Base-by-base conservation (phyloP, 2,797 vertebrate species). In the Anisognathus igniventris region DNA sequence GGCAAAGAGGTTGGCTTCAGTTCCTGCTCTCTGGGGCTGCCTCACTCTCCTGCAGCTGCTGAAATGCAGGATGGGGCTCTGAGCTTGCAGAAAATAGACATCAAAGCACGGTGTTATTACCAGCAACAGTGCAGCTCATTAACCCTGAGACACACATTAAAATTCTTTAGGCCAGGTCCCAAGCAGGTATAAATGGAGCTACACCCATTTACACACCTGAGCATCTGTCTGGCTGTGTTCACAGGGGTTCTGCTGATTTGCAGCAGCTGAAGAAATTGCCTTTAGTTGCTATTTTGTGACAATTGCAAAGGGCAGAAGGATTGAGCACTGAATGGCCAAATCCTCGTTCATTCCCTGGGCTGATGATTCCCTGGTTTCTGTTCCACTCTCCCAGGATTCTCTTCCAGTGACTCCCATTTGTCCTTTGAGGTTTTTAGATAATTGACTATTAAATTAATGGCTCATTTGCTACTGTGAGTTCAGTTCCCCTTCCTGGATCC, bases 1-100 rank as follows among this genome's bases (percentile, higher is more conserved):
- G 47, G 98, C 97, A 65, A 99, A 99, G 79, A 99, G 99, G 99
- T 99, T 92, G 97, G 97, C 80, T 85, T 57, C 33, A n/a, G 9
- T 58, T 64, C 60, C 71, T 61, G 48, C 51, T 76, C 54, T 93
- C 71, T 76, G 20, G 50, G 24, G 88, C 90, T 91, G 64, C 64
- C 73, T 86, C 6, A 19, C 54, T 93, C 67, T 86, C 54, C 88
- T 94, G 81, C 72, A 91, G 83, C 78, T 84, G 77, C 94, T 78
- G 92, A 68, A 82, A 25, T 81, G 93, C 80, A 71, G 56, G 75
- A 60, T 66, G 74, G 93, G 75, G 76, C 92, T 92, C 91, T 94
- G 70, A 83, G 87, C 77, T 90, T 92, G 90, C 91, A 83, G 58
- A 94, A 93, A 95, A 84, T 50, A 83, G 51, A 91, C 95, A 95